Base-by-base conservation (phyloP, 2,113 vertebrate genomes). In the Thryonomys swinderianus region DNA sequence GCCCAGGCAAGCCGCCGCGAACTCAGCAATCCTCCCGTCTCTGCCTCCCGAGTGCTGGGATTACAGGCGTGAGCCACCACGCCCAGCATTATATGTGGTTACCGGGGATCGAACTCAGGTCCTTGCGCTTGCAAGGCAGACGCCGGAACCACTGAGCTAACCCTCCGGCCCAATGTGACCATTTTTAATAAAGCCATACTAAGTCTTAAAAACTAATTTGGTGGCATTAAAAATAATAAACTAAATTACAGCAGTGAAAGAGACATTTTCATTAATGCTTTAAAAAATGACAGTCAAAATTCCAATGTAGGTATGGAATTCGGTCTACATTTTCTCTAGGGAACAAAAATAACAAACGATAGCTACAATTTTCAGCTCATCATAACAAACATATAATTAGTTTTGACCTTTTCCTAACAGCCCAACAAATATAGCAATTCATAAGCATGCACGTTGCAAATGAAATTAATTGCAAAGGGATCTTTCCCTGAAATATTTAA, bases 381-480 rank as follows among this genome's bases (percentile, higher is more conserved):
- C 89, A 94, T 71, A 97, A 96, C 88, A 97, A 90, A 93, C 79
- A 78, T 42, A 81, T 40, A 89, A 97, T 96, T 96, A 97, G 86
- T 95, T 95, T 74, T 94, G 97, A 97, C 97, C 95, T 98, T 95
- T 89, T 96, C 64, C 21, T 37, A 7, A 3, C 57, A 93, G 91
- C 45, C 93, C 92, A 96, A 91, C n/a, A 94, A 97, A 96, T 94
- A 93, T 5, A 96, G 88, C 91, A 71, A 80, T 66, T 95, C 3
- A 32, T 74, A 92, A 84, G 92, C 95, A 96, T 84, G 85, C 90
- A 64, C 3, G 7, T 81, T 88, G 95, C 73, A 96, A 96, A 96
- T 42, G 85, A 95, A 97, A 78, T 48, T 95, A 96, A 96, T 93
- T 96, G 94, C 92, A 90, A 96, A 53, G 85, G 85, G 97, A 94